phyloP scores from a whole-genome alignment of 2,888 invertebrate species.

The Ephialtes manifestator region DNA sequence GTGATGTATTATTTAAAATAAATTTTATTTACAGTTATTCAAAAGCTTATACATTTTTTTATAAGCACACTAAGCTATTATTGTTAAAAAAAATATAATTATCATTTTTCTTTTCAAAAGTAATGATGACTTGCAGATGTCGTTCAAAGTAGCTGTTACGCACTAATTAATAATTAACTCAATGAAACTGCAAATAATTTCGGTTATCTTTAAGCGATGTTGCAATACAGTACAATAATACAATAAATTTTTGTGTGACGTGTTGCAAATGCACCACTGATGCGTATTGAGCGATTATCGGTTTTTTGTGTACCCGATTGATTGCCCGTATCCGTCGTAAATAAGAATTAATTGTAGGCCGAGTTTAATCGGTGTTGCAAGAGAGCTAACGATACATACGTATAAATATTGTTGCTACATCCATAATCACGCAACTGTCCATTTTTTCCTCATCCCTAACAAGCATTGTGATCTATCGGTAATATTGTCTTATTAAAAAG shows the following conservation, averaged over 20 bases:
- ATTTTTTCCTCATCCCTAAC: constrained; percentile 6
- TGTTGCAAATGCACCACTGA: background rate
- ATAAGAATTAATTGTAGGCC: constrained; percentile 61
- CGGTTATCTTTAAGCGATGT: background rate
- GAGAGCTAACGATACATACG: constrained; percentile 47
- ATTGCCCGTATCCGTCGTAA: constrained; percentile 52
- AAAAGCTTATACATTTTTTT: too few species aligned
- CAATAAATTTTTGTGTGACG: constrained; percentile 9
- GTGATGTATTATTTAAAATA: too few species aligned
- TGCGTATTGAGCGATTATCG: constrained; percentile 6
- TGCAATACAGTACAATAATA: background rate
- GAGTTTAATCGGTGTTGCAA: constrained; percentile 55
- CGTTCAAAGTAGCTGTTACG: background rate
- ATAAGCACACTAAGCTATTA: too few species aligned
- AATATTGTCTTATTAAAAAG: background rate
- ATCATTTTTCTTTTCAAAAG: too few species aligned
- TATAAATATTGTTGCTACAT: constrained; percentile 55
- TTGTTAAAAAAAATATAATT: too few species aligned
- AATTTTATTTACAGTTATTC: too few species aligned
- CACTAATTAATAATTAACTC: background rate
- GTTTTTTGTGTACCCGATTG: constrained; percentile 33
- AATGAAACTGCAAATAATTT: background rate
- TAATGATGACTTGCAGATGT: too few species aligned
- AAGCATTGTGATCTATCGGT: background rate
- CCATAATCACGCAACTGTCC: constrained; percentile 54